Percentiles rank a stretch among this genome's conserved stretches.
Evolutionary conservation across 2,888 invertebrate species (phyloP).

Genomic region (Synergus laeviventris): DNA sequence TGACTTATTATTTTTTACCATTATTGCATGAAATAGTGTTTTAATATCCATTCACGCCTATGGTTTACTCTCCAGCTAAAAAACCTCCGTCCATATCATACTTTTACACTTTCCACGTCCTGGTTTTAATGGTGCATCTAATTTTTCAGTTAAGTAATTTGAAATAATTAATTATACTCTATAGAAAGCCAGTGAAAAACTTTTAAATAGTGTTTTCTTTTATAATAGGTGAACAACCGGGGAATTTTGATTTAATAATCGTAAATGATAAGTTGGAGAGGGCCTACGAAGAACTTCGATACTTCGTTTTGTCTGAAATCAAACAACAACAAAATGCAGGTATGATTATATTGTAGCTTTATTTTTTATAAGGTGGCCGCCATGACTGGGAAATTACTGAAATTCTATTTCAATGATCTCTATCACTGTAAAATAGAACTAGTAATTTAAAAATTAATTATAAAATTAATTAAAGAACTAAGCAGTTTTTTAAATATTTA

Average conservation of each 20-base stretch:
- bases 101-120: background rate
- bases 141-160: conserved; percentile 17
- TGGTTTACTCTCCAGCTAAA: background rate
- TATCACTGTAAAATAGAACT: too few species aligned
- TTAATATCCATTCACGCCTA: background rate
- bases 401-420: too few species aligned
- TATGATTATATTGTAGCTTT: conserved; percentile 41
- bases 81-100: background rate
- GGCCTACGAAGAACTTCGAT: conserved; percentile 86
- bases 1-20: background rate
- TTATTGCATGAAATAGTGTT: background rate
- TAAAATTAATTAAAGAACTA: background rate
- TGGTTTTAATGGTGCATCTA: conserved; percentile 3
- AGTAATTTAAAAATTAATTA: too few species aligned
- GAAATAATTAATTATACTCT: background rate
- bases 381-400: too few species aligned
- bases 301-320: conserved; percentile 83
- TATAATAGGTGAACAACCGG: conserved; percentile 79
- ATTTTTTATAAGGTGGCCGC: background rate
- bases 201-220: conserved; percentile 9
- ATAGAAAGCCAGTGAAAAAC: background rate
- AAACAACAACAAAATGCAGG: conserved; percentile 76
- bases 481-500: background rate
- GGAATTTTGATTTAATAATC: conserved; percentile 90
- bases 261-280: conserved; percentile 89